Base-by-base conservation (phyloP, 2,888 invertebrate genomes). In the Tinea semifulvella region DNA sequence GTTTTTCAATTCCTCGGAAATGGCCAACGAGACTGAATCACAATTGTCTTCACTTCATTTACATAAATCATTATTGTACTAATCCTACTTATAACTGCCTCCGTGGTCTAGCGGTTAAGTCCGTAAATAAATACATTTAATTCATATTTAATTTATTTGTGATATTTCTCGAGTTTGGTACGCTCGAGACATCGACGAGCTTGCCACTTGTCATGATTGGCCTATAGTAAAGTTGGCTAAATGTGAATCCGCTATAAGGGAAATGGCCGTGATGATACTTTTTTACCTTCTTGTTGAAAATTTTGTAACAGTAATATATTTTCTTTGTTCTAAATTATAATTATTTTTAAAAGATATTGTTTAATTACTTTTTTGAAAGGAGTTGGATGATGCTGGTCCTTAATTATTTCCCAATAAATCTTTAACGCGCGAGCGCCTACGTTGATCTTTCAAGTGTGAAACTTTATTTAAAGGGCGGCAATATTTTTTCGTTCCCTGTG, bases 361-460 rank as follows among this genome's bases (percentile, higher is more conserved):
- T 65, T 66, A 71, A 71, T 69, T 67, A 70, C 64, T 68, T 63
- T 59, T 58, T 57, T n/a, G 51, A 56, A 63, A 63, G 59, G 60
- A 65, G 63, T 62, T 54, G 53, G 48, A 46, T 27, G 40, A 17
- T 26, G 58, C 55, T 56, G 52, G 51, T 52, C 56, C 66, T 70
- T 77, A 77, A 79, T 79, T 75, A 79, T 74, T 75, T 73, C 65
- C 56, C 68, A 69, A 79, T 80, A 77, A 75, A 76, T 77, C 69
- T 63, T 58, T 48, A 61, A 63, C 70, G 69, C 68, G 52, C 68
- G 66, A 60, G 66, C 65, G 58, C 60, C 64, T 63, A 50, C 65
- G 74, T 61, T 77, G 77, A 77, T 77, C 79, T 73, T 66, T 75
- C 74, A 65, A 80, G 79, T 79, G 79, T 79, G 73, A 80, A 79